These are phyloP conservation scores for Naja naja DNA, from an alignment of 2,113 vertebrate genomes.

Conservation along the genomic window DNA sequence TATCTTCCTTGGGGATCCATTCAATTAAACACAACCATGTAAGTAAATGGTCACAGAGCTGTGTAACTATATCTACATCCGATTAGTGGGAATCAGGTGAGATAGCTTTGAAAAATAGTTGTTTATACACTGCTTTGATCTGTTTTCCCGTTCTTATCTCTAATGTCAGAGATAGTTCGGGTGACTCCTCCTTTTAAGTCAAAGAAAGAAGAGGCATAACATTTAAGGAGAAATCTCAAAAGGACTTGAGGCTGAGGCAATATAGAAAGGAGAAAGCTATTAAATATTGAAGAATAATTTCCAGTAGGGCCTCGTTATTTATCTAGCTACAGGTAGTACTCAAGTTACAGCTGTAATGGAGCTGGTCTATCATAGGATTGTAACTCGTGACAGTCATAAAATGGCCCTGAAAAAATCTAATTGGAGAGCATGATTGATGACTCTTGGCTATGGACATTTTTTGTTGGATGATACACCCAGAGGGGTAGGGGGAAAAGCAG, in stretches of 20 bases:
- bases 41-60: slow-evolving; percentile 57
- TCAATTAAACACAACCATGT: slow-evolving; percentile 57
- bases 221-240: background rate
- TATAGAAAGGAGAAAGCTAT: background rate
- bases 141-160: slow-evolving; percentile 35
- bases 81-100: slow-evolving; percentile 62
- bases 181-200: slow-evolving; percentile 35
- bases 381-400: background rate
- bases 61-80: slow-evolving; percentile 59
- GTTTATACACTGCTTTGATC: slow-evolving; percentile 53
- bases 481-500: no score
- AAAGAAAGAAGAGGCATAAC: background rate
- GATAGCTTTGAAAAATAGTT: slow-evolving; percentile 59
- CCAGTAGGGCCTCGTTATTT: background rate
- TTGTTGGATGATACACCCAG: no score
- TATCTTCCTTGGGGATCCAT: slow-evolving; percentile 67
- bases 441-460: no score
- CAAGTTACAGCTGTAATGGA: background rate
- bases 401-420: background rate
- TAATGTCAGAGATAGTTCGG: slow-evolving; percentile 43
- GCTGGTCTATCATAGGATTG: background rate
- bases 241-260: background rate
- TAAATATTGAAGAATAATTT: background rate
- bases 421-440: no score
- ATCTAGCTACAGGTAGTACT: background rate